phyloP scores from a whole-genome alignment of 2,113 vertebrate species.

The Struthio camelus region DNA sequence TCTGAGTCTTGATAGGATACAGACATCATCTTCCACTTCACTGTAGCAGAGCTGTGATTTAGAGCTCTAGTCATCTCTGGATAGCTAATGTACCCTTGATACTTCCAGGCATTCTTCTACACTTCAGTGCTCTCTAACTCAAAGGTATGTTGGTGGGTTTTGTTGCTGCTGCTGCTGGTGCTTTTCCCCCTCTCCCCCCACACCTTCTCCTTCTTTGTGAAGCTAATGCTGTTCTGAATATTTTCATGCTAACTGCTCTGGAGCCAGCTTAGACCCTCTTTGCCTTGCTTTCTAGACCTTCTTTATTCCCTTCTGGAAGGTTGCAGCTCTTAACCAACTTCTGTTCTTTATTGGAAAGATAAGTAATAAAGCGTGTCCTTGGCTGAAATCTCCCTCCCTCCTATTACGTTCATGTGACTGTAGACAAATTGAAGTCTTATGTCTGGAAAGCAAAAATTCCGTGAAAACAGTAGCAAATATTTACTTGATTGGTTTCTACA shows the following conservation, averaged over 20 bases:
- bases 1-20: not conserved
- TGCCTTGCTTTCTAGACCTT: not conserved
- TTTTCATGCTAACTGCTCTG: not conserved
- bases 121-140: not conserved
- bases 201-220: not conserved
- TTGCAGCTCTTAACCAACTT: not conserved
- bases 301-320: not conserved
- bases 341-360: not conserved
- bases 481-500: rapidly evolving
- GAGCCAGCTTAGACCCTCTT: not conserved
- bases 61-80: not conserved
- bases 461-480: not conserved
- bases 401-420: rapidly evolving
- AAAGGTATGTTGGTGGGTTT: not conserved
- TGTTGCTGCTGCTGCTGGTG: too few relatives aligned
- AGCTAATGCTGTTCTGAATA: not conserved
- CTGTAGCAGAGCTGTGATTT: not conserved
- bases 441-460: not conserved
- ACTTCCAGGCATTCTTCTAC: rapidly evolving
- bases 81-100: not conserved
- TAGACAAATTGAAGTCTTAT: not conserved
- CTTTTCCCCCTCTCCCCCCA: too few relatives aligned
- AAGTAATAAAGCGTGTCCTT: not conserved
- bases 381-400: not conserved
- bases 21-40: not conserved